Percentiles rank a stretch among this genome's conserved stretches.
Evolutionary conservation across 2,888 invertebrate species (phyloP).

Genomic region (Platerodrilus igneus): DNA sequence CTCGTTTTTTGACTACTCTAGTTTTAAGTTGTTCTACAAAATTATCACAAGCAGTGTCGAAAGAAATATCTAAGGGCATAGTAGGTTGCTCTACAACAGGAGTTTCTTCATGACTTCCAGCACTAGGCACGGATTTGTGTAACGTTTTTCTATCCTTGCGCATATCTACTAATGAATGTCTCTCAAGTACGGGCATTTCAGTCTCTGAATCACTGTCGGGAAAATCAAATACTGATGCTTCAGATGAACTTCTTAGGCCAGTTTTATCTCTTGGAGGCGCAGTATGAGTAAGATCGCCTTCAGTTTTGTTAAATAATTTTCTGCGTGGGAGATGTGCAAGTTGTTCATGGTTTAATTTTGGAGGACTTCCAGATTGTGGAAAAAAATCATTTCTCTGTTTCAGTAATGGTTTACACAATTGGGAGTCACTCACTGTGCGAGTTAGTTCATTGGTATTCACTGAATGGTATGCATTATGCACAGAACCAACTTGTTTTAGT

Average conservation of each 20-base stretch:
- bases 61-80: slow-evolving; percentile 50
- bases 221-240: slow-evolving; percentile 62
- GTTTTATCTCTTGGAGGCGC: slow-evolving; percentile 48
- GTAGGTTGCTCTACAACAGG: slow-evolving; percentile 20
- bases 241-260: slow-evolving; percentile 56
- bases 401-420: slow-evolving; percentile 45
- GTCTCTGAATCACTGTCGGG: slow-evolving; percentile 60
- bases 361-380: slow-evolving; percentile 19
- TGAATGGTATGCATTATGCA: slow-evolving; percentile 28
- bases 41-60: slow-evolving; percentile 70
- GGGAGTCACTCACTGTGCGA: slow-evolving; percentile 34
- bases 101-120: slow-evolving; percentile 45
- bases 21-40: slow-evolving; percentile 71
- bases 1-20: slow-evolving; percentile 56
- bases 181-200: slow-evolving; percentile 58
- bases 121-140: slow-evolving; percentile 59
- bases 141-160: slow-evolving; percentile 54
- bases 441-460: slow-evolving; percentile 20
- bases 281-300: slow-evolving; percentile 45
- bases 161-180: slow-evolving; percentile 65
- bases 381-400: slow-evolving; percentile 40
- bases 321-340: slow-evolving; percentile 44
- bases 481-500: slow-evolving; percentile 55
- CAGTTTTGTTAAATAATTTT: slow-evolving; percentile 58
- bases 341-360: slow-evolving; percentile 17